Evolutionary conservation across 2,113 vertebrate species (phyloP).

Genomic region (Rhegmatorhina hoffmannsi): DNA sequence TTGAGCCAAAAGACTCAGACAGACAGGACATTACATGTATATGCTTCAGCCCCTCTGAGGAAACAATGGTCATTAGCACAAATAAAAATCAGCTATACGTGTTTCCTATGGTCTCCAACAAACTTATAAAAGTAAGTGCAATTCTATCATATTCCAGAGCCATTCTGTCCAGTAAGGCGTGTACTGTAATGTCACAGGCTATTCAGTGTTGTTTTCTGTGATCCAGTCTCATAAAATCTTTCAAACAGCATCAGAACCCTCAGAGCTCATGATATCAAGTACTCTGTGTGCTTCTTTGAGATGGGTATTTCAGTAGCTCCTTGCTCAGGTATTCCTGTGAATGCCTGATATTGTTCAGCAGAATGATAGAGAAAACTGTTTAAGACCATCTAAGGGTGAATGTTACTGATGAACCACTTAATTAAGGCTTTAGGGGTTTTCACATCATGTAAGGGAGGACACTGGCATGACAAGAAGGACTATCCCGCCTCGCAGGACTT

Average conservation of each 20-base stretch:
- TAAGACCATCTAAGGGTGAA: neutral
- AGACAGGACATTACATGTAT: constrained; percentile 83
- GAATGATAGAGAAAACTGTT: neutral
- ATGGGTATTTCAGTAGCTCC: neutral
- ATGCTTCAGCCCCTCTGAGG: constrained; percentile 91
- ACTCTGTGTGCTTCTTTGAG: neutral
- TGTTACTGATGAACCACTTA: neutral
- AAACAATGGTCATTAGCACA: constrained; percentile 83
- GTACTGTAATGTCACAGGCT: neutral
- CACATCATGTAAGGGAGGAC: too few species aligned
- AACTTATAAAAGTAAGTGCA: constrained; percentile 73
- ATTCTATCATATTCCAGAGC: neutral
- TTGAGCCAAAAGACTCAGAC: constrained; percentile 70
- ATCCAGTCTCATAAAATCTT: neutral
- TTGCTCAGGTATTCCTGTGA: neutral
- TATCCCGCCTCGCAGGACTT: too few species aligned
- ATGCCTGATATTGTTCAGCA: neutral
- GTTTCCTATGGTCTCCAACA: constrained; percentile 78
- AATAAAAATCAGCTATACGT: constrained; percentile 85
- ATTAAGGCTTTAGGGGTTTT: neutral
- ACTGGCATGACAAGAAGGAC: too few species aligned
- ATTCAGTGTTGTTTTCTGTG: neutral
- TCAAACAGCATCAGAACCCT: neutral
- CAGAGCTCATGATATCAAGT: neutral
- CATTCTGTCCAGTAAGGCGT: neutral